Evolutionary conservation across 2,113 vertebrate species (phyloP).

Genomic region (Malurus elegans): DNA sequence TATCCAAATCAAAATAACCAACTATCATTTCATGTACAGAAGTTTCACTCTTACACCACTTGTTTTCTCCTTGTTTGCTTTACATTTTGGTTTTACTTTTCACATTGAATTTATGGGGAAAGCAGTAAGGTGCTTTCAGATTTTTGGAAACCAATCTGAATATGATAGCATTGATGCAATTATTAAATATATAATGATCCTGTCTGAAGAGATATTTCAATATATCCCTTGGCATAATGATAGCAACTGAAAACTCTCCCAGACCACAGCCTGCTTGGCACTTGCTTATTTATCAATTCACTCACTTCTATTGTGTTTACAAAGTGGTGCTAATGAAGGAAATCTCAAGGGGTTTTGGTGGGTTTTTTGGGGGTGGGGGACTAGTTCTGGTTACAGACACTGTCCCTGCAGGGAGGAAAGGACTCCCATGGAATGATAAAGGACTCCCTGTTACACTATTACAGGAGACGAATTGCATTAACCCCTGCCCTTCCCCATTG

Average conservation of each 20-base stretch:
- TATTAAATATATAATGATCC: slow-evolving; percentile 43
- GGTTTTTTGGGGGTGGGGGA: not conserved
- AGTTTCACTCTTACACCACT: not conserved
- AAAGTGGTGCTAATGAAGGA: slow-evolving; percentile 10
- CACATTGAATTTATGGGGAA: not conserved
- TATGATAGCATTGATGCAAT: not conserved
- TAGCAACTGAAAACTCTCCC: slow-evolving; percentile 14
- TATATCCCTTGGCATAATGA: slow-evolving; percentile 37
- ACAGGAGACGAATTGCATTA: slow-evolving; percentile 79
- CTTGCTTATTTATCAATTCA: slow-evolving; percentile 22
- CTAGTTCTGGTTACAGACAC: not conserved
- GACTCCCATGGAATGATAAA: slow-evolving; percentile 63
- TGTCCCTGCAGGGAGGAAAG: not conserved
- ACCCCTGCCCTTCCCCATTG: slow-evolving; percentile 79
- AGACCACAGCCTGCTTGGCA: slow-evolving; percentile 1
- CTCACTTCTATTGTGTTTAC: slow-evolving; percentile 29
- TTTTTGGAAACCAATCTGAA: not conserved
- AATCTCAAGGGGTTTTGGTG: not conserved
- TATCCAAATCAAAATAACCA: not conserved
- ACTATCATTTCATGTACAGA: rapidly evolving
- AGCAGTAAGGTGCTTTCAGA: not conserved
- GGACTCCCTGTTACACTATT: slow-evolving; percentile 71
- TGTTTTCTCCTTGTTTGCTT: not conserved
- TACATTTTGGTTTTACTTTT: not conserved
- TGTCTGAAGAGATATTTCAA: slow-evolving; percentile 61